Conservation (phyloP, 2,888 invertebrate species). For the Parnassius mnemosyne region DNA sequence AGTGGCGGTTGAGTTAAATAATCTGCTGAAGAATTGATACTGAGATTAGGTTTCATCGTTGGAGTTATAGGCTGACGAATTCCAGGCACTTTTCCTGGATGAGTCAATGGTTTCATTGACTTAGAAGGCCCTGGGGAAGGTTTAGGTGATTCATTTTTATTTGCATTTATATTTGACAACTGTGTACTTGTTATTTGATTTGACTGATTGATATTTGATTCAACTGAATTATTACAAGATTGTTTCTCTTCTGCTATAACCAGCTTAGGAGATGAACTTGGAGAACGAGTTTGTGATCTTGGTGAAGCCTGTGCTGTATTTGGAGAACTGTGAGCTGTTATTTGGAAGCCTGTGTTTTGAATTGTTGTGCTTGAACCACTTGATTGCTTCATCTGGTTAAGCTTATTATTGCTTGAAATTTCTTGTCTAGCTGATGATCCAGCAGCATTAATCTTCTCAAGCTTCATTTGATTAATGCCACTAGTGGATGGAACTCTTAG, state of each 20-base stretch:
- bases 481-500: conserved; percentile 59
- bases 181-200: conserved; percentile 71
- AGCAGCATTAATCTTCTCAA: conserved; percentile 50
- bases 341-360: conserved; percentile 53
- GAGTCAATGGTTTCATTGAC: conserved; percentile 52
- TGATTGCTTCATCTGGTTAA: conserved; percentile 47
- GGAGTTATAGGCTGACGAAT: conserved; percentile 58
- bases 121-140: conserved; percentile 62
- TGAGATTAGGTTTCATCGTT: conserved; percentile 48
- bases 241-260: conserved; percentile 77
- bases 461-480: conserved; percentile 57
- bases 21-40: conserved; percentile 52
- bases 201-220: conserved; percentile 61
- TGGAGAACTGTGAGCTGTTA: conserved; percentile 49
- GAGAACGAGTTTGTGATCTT: conserved; percentile 72
- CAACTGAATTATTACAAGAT: conserved; percentile 45
- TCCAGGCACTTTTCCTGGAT: conserved; percentile 53
- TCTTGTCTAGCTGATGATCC: conserved; percentile 54
- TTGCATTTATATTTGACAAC: conserved; percentile 49
- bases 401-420: conserved; percentile 41
- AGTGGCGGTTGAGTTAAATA: conserved; percentile 55
- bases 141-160: conserved; percentile 58
- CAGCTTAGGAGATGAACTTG: conserved; percentile 75
- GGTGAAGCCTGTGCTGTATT: conserved; percentile 61
- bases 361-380: conserved; percentile 45